A percentile compares a stretch with the other conserved stretches of the same genome.
Conservation (phyloP, 2,113 vertebrate genomes). For the Mionectes macconnelli region DNA sequence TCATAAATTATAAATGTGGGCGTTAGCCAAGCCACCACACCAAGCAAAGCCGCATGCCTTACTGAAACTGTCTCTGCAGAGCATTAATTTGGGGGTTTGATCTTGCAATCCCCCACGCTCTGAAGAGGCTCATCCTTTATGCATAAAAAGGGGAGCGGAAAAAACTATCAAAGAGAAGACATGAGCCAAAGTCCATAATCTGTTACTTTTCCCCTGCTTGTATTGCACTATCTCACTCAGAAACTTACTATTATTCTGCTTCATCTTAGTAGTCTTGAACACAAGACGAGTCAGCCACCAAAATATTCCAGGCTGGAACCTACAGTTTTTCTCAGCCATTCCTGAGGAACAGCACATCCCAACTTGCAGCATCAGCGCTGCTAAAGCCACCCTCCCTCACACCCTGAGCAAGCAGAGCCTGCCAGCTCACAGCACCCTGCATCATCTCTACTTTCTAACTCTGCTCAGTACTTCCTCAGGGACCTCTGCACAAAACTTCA, state of each 20-base stretch:
- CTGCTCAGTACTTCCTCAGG: background rate
- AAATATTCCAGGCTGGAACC: background rate
- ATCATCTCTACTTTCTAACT: background rate
- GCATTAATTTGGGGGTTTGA: background rate
- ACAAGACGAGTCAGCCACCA: background rate
- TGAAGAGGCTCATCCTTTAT: background rate
- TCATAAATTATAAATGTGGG: background rate
- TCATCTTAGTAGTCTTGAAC: background rate
- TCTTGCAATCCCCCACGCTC: background rate
- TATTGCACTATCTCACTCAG: background rate
- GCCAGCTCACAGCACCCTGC: background rate
- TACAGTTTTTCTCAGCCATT: background rate
- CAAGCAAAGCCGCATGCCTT: background rate
- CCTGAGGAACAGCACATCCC: background rate
- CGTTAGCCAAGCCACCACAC: background rate
- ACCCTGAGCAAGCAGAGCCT: background rate
- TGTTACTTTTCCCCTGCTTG: background rate
- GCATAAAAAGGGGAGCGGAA: accelerated
- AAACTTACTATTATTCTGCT: background rate
- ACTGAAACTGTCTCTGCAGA: background rate
- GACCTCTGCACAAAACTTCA: background rate
- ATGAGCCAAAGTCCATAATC: background rate
- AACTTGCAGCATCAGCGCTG: background rate
- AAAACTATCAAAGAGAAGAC: background rate
- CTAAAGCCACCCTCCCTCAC: background rate